These are phyloP conservation scores for Aquatica leii DNA, from an alignment of 2,888 invertebrate genomes.

Conservation along the genomic window DNA sequence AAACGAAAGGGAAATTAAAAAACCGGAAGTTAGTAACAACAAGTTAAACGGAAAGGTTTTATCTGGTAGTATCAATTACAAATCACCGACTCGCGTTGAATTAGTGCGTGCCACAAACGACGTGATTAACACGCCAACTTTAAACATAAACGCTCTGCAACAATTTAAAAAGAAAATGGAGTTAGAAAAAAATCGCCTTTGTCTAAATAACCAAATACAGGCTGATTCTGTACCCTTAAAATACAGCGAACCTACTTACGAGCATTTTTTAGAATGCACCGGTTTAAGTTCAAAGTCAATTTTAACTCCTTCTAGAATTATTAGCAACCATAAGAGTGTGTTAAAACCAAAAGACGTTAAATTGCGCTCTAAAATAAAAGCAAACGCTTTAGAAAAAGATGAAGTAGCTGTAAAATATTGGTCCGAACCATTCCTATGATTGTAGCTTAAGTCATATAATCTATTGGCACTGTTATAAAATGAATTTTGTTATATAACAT, in stretches of 20 bases:
- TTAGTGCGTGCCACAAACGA: constrained; percentile 51
- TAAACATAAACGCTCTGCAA: constrained; percentile 52
- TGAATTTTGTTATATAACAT: too few relatives aligned
- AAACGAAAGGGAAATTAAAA: background rate
- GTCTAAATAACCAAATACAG: constrained; percentile 36
- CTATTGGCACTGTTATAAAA: background rate
- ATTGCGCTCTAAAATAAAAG: constrained; percentile 73
- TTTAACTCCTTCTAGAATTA: constrained; percentile 71
- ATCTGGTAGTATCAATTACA: constrained; percentile 23
- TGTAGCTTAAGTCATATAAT: constrained; percentile 30
- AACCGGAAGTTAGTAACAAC: background rate
- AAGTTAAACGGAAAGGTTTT: constrained; percentile 13
- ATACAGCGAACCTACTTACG: constrained; percentile 65
- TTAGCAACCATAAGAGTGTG: constrained; percentile 79
- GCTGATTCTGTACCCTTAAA: constrained; percentile 53
- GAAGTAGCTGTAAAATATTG: constrained; percentile 60
- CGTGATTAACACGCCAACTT: constrained; percentile 42
- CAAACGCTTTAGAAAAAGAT: constrained; percentile 63
- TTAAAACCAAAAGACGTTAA: constrained; percentile 82
- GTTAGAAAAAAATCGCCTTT: constrained; percentile 57
- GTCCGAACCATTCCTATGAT: constrained; percentile 57
- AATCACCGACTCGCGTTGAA: constrained; percentile 49
- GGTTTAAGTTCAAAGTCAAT: constrained; percentile 83
- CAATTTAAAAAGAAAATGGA: constrained; percentile 55
- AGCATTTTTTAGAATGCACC: constrained; percentile 80